Conservation (phyloP, 2,888 invertebrate species). For the Ornithoptera alexandrae region DNA sequence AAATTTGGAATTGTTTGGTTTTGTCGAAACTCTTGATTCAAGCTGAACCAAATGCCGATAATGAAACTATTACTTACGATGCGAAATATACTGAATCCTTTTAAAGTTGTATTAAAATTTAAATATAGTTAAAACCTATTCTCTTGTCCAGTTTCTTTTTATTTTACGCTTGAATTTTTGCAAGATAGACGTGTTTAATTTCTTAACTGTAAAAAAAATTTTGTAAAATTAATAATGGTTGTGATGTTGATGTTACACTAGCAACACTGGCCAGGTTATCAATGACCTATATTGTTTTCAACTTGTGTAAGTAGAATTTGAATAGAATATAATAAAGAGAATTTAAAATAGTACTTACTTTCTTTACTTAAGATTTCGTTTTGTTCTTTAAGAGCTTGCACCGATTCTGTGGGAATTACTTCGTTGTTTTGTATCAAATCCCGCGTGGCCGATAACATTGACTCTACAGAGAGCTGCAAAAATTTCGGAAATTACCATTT, state of each 20-base stretch:
- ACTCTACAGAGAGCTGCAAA: not conserved
- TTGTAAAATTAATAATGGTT: too few relatives aligned
- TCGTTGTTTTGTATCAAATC: not conserved
- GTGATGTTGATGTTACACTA: too few relatives aligned
- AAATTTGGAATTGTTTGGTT: too few relatives aligned
- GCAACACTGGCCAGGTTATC: too few relatives aligned
- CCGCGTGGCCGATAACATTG: not conserved
- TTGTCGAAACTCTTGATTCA: too few relatives aligned
- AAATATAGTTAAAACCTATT: too few relatives aligned
- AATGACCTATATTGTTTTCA: not conserved
- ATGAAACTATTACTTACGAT: too few relatives aligned
- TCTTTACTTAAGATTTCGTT: not conserved
- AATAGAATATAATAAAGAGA: not conserved
- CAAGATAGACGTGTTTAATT: not conserved
- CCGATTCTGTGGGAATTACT: not conserved
- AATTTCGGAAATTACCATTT: not conserved
- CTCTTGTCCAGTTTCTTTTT: too few relatives aligned
- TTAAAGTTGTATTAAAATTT: too few relatives aligned
- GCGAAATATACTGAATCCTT: too few relatives aligned
- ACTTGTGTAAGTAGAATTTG: not conserved
- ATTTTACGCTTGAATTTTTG: not conserved
- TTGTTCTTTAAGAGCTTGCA: slow-evolving; percentile 1
- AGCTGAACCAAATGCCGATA: too few relatives aligned
- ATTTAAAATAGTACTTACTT: not conserved
- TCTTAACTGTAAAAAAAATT: not conserved